Evolutionary conservation across 2,888 invertebrate species (phyloP).

Genomic region (Drosophila rubida): DNA sequence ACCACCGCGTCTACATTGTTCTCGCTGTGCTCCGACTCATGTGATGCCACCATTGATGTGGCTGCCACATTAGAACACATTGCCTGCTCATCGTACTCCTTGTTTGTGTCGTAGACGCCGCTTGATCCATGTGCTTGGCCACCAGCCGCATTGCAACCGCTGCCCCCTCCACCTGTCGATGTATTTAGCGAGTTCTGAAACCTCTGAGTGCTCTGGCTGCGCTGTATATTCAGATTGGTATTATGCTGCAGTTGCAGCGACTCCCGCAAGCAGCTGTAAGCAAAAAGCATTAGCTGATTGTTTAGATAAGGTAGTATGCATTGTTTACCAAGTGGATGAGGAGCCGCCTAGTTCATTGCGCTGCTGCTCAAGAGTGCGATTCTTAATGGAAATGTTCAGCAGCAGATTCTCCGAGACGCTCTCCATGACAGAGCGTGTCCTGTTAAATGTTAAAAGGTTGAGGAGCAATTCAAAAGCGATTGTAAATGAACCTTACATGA

Average conservation of each 20-base stretch:
- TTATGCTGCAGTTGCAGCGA: conserved; percentile 85
- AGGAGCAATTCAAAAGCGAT: not conserved
- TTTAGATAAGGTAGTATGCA: fast-evolving
- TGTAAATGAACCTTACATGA: conserved; percentile 46
- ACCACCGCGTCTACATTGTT: conserved; percentile 53
- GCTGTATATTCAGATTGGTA: conserved; percentile 85
- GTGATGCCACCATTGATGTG: conserved; percentile 34
- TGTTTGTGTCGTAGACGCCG: conserved; percentile 77
- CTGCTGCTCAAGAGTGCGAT: conserved; percentile 83
- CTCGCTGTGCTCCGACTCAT: conserved; percentile 55
- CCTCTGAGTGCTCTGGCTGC: conserved; percentile 85
- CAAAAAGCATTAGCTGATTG: not conserved
- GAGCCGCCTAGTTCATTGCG: conserved; percentile 81
- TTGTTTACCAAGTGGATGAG: conserved; percentile 82
- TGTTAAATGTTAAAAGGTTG: conserved; percentile 32
- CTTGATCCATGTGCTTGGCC: conserved; percentile 44
- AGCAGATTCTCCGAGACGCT: conserved; percentile 85
- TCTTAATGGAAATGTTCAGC: conserved; percentile 85
- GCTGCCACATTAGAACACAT: conserved; percentile 38
- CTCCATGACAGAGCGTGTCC: conserved; percentile 85
- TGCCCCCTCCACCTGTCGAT: conserved; percentile 47
- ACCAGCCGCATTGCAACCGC: conserved; percentile 31
- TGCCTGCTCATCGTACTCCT: conserved; percentile 74
- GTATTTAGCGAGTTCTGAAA: conserved; percentile 80
- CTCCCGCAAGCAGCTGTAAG: conserved; percentile 83